These are phyloP conservation scores for Sebastes schlegelii DNA, from an alignment of 2,113 vertebrate genomes.

Conservation along the genomic window DNA sequence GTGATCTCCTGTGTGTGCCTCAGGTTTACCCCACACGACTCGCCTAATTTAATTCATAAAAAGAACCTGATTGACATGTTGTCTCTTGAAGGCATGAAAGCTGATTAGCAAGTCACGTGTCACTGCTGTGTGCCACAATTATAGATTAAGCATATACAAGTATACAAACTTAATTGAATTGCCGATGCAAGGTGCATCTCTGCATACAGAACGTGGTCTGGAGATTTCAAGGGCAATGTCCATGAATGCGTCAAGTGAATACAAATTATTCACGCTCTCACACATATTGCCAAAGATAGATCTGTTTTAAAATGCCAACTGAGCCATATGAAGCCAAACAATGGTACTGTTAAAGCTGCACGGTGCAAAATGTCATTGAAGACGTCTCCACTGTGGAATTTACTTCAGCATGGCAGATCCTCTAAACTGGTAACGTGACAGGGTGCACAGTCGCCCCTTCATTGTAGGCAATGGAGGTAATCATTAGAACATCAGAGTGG, in stretches of 20 bases:
- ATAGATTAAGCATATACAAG: constrained; percentile 60
- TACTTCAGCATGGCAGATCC: background rate
- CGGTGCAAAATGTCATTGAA: background rate
- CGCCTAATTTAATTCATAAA: constrained; percentile 40
- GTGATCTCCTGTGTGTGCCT: constrained; percentile 16
- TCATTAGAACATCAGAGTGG: constrained; percentile 20
- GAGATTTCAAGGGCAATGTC: constrained; percentile 63
- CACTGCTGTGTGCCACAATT: constrained; percentile 48
- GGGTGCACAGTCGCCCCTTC: background rate
- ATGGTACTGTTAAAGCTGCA: background rate
- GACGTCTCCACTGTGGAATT: background rate
- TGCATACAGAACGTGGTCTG: constrained; percentile 61
- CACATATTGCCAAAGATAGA: constrained; percentile 8
- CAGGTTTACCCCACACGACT: constrained; percentile 17
- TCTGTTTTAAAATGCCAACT: constrained; percentile 8
- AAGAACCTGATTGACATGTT: constrained; percentile 64
- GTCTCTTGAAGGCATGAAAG: constrained; percentile 64
- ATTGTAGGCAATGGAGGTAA: constrained; percentile 17
- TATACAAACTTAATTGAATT: constrained; percentile 66
- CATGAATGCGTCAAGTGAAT: constrained; percentile 2
- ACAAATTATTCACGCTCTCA: constrained; percentile 1
- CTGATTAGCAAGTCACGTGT: constrained; percentile 63
- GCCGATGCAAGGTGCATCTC: constrained; percentile 11
- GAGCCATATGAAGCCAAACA: constrained; percentile 1
- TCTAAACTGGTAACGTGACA: background rate